These are phyloP conservation scores for Phymanthus crucifer DNA, from an alignment of 92 coral and sea anemone species.

Conservation along the genomic window DNA sequence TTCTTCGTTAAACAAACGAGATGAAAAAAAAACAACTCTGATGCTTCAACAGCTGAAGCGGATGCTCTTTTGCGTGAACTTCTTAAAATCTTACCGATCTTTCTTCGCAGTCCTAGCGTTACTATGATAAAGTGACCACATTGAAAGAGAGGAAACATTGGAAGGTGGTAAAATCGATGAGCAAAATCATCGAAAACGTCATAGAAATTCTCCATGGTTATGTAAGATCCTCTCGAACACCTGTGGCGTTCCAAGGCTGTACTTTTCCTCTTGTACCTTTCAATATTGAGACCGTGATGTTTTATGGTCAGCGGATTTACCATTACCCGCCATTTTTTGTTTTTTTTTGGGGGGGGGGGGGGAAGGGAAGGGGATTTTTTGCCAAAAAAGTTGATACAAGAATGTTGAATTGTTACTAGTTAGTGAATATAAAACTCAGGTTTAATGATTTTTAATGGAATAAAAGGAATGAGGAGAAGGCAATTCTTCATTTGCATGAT, in stretches of 20 bases:
- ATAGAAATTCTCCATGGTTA: slow-evolving; percentile 54
- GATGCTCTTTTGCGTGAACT: background rate
- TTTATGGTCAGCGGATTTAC: background rate
- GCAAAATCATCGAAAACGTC: slow-evolving; percentile 55
- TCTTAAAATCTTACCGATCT: slow-evolving; percentile 51
- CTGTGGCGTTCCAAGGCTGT: background rate
- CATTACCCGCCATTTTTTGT: background rate
- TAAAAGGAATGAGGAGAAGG: no score
- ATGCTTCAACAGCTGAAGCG: no score
- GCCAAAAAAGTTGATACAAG: no score
- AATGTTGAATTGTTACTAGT: no score
- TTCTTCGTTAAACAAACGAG: background rate
- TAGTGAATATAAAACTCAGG: no score
- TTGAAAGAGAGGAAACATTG: slow-evolving; percentile 67
- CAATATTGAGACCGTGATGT: background rate
- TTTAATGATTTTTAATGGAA: no score
- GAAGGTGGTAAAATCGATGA: slow-evolving; percentile 53
- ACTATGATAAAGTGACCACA: slow-evolving; percentile 72
- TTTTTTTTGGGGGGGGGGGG: no score
- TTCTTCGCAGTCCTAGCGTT: slow-evolving; percentile 66
- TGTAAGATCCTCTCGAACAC: background rate
- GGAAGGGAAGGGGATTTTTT: background rate
- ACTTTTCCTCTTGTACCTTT: background rate
- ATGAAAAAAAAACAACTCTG: no score
- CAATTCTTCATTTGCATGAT: no score